A percentile compares a stretch with the other conserved stretches of the same genome.
Evolutionary conservation across 1,140 invertebrate genomes (phyloP).

Genomic region (Drosophila truncata): DNA sequence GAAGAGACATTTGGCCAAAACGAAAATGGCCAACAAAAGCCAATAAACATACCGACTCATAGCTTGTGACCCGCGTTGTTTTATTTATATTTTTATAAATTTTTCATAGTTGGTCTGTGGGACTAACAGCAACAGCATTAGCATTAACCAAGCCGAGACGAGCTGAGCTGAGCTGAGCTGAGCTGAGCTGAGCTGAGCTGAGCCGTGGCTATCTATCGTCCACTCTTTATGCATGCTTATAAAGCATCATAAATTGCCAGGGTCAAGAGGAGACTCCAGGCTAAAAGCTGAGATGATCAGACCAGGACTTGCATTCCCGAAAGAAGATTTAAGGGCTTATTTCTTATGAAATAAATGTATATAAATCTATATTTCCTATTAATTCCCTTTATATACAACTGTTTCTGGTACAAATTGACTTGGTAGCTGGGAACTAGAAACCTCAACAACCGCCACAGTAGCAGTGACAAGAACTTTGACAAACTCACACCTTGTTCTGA

Average conservation of each 20-base stretch:
- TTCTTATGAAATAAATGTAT: no score
- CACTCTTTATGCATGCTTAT: constrained; percentile 75
- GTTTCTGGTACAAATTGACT: no score
- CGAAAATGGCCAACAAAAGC: constrained; percentile 37
- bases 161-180: background rate
- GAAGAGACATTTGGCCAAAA: constrained; percentile 30
- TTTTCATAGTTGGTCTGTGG: constrained; percentile 1
- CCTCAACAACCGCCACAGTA: constrained; percentile 42
- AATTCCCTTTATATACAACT: no score
- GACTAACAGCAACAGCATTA: constrained; percentile 9
- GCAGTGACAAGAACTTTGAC: constrained; percentile 36
- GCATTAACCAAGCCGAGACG: background rate
- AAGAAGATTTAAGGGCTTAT: no score
- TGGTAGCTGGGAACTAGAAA: background rate
- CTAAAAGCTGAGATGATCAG: constrained; percentile 23
- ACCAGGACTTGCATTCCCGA: background rate
- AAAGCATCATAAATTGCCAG: constrained; percentile 72
- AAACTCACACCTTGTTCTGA: constrained; percentile 45
- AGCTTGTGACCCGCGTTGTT: constrained; percentile 14
- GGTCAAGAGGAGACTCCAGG: constrained; percentile 5
- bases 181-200: background rate
- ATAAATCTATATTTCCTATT: no score
- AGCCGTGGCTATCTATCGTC: constrained; percentile 34
- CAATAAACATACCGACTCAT: constrained; percentile 44
- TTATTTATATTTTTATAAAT: background rate